Evolutionary conservation across 2,888 invertebrate genomes (phyloP), one percentile per base, ranked within the genome.

Genomic region (Pseudolycoriella hygida): DNA sequence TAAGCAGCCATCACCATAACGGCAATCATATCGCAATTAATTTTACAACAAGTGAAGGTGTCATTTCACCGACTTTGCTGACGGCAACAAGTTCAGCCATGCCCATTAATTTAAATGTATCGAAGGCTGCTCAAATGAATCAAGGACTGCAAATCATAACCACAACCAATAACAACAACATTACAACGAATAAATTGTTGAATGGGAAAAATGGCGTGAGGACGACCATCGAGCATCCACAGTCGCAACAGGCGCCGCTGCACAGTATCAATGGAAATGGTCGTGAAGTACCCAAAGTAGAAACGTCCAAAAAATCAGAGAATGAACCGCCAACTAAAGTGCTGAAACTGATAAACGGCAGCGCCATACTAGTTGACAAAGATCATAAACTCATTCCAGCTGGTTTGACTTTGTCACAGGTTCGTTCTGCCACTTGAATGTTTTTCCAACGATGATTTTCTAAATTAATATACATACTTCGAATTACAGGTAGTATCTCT

Each of bases 391-490:
- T 53, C 25, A 43, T 53, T 2, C 48, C 51, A 17, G 47, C 52
- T 18, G 51, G 52, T 6, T 40, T 54, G 30, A 53, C 55, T 30
- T 44, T 56, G 30, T 52, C 55, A 17, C 55, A 56, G 41, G 55
- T 56, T 19, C 39, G 15, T 34, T 34, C 8, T 34, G 5, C 5
- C 11, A 14, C 11, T 34, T 34, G 5, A 34, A 12, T 14, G 15
- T 34, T 34, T 30, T 30, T 30, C 11, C 30, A 6, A 30, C 34
- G 34, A 34, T 34, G 34, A 12, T 5, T n/a, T n/a, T 34, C 15
- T 34, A 10, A 12, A 15, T 40, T 19, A 73, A 46, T 70, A 73
- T 39, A 68, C 69, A 34, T 64, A 66, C 40, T 52, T 53, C 47
- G 45, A 50, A 45, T 46, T 54, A 44, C 45, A 53, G 17, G 44